Evolutionary conservation across 2,888 invertebrate genomes (phyloP), one percentile per base, ranked within the genome.

Genomic region (Dorcus parallelipipedus): DNA sequence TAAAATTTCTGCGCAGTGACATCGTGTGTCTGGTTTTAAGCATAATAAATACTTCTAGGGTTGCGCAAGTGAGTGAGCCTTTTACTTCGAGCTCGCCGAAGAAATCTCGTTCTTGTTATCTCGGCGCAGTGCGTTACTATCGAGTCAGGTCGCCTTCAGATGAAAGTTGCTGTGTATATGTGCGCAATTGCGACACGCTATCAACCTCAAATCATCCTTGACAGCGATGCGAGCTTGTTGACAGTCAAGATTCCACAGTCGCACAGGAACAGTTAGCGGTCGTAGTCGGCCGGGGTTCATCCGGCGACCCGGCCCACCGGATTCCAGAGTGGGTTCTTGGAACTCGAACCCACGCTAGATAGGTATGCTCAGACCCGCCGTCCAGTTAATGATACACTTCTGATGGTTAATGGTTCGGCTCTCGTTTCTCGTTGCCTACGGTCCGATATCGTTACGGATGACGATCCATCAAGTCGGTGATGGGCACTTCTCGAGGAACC

Each of bases 231-330:
- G 56, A 55, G 62, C 51, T 59, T 49, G 60, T 62, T 62, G 62
- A 64, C 59, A 62, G 63, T 59, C 54, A 50, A 62, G 62, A 63
- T 62, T 61, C 63, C 64, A 51, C 56, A 50, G 64, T 59, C 59
- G 53, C 49, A 52, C 39, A 38, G 49, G 50, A 55, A 55, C 55
- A 55, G 55, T 50, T 55, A 42, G 50, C 55, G 38, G 39, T 43
- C 52, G 58, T 57, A 59, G 59, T 65, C 61, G 62, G 60, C 60
- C 63, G 64, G 64, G 66, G 69, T 73, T 79, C 75, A 61, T 61
- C 68, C 71, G 78, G 73, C 63, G 61, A 67, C 64, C 67, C 70
- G 70, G 65, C 73, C 71, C 72, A 73, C 71, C 65, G 70, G 68
- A 72, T 73, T 71, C 71, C 72, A 70, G 64, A 66, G 69, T 69